Conservation (phyloP, 2,888 invertebrate species). For the Rhimphoctona megacephalus region DNA sequence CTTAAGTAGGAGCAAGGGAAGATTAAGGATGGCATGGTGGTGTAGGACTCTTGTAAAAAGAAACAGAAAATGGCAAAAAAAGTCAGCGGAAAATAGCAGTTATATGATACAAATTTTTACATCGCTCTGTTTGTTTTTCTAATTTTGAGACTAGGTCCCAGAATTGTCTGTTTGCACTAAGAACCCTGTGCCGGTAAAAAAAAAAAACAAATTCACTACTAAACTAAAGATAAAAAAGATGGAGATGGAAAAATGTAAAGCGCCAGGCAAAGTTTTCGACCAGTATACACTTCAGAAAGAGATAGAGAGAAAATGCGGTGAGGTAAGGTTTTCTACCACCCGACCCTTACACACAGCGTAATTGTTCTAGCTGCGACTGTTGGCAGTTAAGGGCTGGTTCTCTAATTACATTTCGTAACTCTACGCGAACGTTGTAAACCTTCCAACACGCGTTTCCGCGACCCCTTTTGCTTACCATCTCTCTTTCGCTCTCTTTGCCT, state of each 20-base stretch:
- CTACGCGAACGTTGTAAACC: constrained; percentile 58
- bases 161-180: constrained; percentile 41
- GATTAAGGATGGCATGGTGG: constrained; percentile 29
- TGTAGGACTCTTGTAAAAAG: constrained; percentile 18
- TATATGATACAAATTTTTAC: constrained; percentile 82
- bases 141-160: background rate
- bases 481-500: constrained; percentile 3
- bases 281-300: constrained; percentile 37
- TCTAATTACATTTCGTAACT: constrained; percentile 69
- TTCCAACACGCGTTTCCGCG: constrained; percentile 46
- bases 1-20: constrained; percentile 57
- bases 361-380: constrained; percentile 67
- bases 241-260: constrained; percentile 9
- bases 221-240: background rate
- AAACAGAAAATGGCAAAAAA: background rate
- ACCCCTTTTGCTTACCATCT: constrained; percentile 25
- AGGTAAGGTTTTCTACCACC: constrained; percentile 53
- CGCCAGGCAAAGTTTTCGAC: constrained; percentile 44
- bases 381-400: constrained; percentile 68
- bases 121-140: constrained; percentile 74
- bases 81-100: constrained; percentile 36
- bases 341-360: constrained; percentile 38
- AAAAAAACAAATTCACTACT: constrained; percentile 50
- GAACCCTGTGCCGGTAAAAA: background rate
- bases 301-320: constrained; percentile 46